Conservation (phyloP, 37 sponge, comb jelly and placozoan species). For the Geodia barretti region DNA sequence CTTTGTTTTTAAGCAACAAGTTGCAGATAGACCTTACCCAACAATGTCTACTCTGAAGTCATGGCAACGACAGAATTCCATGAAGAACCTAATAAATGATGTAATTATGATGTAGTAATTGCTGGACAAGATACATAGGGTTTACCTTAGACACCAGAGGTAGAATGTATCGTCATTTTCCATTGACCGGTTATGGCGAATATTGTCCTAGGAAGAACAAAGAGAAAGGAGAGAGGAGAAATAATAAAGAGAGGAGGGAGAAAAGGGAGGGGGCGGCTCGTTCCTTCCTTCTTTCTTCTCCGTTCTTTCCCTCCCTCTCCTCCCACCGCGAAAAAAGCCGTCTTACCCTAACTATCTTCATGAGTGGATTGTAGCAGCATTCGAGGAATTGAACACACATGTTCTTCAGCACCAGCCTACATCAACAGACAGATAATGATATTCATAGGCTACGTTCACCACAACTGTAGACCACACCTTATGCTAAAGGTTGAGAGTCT, state of each 20-base stretch:
- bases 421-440: not conserved
- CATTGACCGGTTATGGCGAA: constrained; percentile 67
- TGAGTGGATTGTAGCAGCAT: constrained; percentile 89
- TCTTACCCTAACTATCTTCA: constrained; percentile 78
- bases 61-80: constrained; percentile 84
- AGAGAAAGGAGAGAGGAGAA: constrained; percentile 7
- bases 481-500: constrained; percentile 84
- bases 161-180: constrained; percentile 97
- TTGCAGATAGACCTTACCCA: constrained; percentile 35
- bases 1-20: not conserved
- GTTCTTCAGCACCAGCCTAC: constrained; percentile 66
- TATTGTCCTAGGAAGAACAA: constrained; percentile 62
- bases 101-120: not conserved
- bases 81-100: constrained; percentile 65
- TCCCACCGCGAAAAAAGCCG: not conserved
- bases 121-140: not conserved
- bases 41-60: constrained; percentile 83
- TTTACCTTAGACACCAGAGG: constrained; percentile 83
- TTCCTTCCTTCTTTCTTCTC: no score
- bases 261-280: no score
- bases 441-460: not conserved
- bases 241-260: no score
- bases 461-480: constrained; percentile 18
- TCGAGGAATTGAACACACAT: constrained; percentile 83
- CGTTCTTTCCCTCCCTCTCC: not conserved